Evolutionary conservation across 1,140 invertebrate species (phyloP).

Genomic region (Drosophila lacteicornis): DNA sequence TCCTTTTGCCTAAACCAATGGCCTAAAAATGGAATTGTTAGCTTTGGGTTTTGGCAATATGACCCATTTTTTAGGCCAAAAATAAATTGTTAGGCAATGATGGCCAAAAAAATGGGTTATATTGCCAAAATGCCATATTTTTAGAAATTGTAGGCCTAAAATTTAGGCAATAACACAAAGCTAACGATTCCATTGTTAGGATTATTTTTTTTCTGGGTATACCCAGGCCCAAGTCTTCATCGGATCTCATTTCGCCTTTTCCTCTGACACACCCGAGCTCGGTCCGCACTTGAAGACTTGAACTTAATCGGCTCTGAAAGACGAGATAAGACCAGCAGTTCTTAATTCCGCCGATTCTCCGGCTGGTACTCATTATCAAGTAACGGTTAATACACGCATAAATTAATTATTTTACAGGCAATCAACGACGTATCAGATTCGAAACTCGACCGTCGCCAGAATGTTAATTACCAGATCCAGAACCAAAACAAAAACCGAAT

Average conservation of each 20-base stretch:
- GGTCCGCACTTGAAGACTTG: slow-evolving; percentile 56
- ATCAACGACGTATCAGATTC: slow-evolving; percentile 38
- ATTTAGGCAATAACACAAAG: too few species aligned
- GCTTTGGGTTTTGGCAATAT: too few species aligned
- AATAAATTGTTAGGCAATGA: too few species aligned
- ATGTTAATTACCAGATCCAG: slow-evolving; percentile 35
- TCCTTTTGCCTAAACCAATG: too few species aligned
- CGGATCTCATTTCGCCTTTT: neutral
- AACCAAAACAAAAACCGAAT: slow-evolving; percentile 28
- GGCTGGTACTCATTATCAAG: slow-evolving; percentile 61
- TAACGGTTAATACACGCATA: slow-evolving; percentile 81
- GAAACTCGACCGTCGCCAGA: slow-evolving; percentile 21
- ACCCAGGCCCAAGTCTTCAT: slow-evolving; percentile 1
- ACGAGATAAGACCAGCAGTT: slow-evolving; percentile 51
- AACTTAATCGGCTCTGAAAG: slow-evolving; percentile 69
- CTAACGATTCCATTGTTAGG: too few species aligned
- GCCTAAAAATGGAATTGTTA: too few species aligned
- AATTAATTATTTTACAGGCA: slow-evolving; percentile 78
- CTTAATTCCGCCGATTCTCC: neutral
- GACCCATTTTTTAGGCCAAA: too few species aligned
- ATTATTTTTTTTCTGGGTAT: too few species aligned
- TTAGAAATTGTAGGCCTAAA: too few species aligned
- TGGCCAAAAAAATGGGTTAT: too few species aligned
- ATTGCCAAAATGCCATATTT: too few species aligned
- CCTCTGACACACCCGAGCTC: slow-evolving; percentile 20